Base-by-base conservation (phyloP, 2,113 vertebrate genomes). In the Puma concolor region DNA sequence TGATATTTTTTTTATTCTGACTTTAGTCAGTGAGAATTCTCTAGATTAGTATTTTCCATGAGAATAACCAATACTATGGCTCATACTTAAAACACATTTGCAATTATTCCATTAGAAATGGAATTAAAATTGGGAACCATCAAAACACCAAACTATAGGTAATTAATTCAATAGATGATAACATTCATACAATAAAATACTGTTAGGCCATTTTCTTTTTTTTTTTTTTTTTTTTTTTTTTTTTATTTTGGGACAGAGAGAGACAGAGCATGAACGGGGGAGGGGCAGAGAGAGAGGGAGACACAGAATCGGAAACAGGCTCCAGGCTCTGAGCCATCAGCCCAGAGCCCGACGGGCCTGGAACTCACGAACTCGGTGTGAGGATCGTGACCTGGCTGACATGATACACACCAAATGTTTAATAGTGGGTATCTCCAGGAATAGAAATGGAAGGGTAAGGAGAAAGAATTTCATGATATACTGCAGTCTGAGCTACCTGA, bases 91-190 rank as follows among this genome's bases (percentile, higher is more conserved):
- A 94, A 50, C 19, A 44, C 15, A 91, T 83, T 94, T 88, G 29
- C 29, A 96, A 69, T 31, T 89, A 44, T 82, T 92, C 67, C 4
- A 87, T 48, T 81, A 84, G 36, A 92, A 96, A 81, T 50, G 27
- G 7, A 71, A 72, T 94, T 71, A 87, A 92, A 86, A 80, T 63
- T 63, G 5, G 6, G 89, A 96, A 95, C 41, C 90, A 83, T 6
- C 31, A 90, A 87, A 89, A 80, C 12, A 48, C 27, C 21, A 16
- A 69, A 25, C 8, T 52, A 19, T 69, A 63, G 7, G 1, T 48
- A 82, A 88, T 83, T 69, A 50, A 33, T 89, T 94, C 54, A 38
- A 54, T 84, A 93, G 76, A 76, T 82, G 36, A 67, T 74, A 3
- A 29, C 21, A 19, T 33, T 97, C 17, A 60, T 82, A 82, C 12